A percentile compares a stretch with the other conserved stretches of the same genome.
Evolutionary conservation across 2,113 vertebrate genomes (phyloP).

Genomic region (Micromys minutus): DNA sequence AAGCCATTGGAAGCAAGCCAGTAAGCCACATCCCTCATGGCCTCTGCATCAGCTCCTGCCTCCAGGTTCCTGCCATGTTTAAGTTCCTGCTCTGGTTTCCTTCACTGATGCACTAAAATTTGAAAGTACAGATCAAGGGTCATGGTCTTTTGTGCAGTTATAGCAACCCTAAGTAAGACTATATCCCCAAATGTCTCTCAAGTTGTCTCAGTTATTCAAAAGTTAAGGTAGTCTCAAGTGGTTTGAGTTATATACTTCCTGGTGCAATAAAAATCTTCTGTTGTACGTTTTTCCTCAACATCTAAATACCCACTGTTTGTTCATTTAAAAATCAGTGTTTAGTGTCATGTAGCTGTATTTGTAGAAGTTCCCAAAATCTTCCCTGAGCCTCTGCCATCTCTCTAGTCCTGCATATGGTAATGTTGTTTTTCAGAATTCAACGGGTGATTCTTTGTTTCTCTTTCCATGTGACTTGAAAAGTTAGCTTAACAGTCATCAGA

Average conservation of each 20-base stretch:
- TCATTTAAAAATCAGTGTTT: background rate
- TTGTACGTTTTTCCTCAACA: slow-evolving; percentile 25
- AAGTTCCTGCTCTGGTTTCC: background rate
- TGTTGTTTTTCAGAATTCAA: background rate
- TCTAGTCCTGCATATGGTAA: background rate
- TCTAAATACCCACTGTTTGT: background rate
- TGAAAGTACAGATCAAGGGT: background rate
- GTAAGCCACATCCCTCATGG: background rate
- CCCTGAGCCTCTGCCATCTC: background rate
- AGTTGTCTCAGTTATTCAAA: slow-evolving; percentile 32
- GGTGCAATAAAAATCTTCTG: slow-evolving; percentile 10
- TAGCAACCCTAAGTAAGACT: background rate
- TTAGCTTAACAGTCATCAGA: background rate
- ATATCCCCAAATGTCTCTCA: background rate
- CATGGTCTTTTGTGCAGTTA: background rate
- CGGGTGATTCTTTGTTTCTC: background rate
- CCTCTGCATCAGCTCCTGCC: background rate
- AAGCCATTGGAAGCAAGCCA: background rate
- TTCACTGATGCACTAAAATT: background rate
- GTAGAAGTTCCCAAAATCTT: background rate
- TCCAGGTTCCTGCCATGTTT: background rate
- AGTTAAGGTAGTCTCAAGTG: slow-evolving; percentile 35
- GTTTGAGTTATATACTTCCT: slow-evolving; percentile 2
- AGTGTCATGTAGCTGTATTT: background rate
- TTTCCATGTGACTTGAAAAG: background rate